Evolutionary conservation across 30 jellyfish, hydroid and myxozoan species (phyloP), one percentile per base, ranked within the genome.

Genomic region (Chrysaora quinquecirrha): DNA sequence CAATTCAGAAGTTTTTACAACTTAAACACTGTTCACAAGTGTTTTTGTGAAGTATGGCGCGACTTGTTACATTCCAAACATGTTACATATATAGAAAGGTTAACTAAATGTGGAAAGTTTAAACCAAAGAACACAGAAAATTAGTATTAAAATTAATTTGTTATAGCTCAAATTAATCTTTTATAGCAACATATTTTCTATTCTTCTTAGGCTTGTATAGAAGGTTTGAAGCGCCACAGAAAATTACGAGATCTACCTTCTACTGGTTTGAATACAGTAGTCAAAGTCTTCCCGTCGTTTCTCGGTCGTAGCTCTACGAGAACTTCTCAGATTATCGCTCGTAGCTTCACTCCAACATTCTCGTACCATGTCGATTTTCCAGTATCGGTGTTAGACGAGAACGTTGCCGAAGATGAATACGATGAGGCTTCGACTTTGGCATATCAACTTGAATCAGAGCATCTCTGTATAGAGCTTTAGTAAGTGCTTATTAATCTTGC

Each of bases 351-450:
- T 1, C 98, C 98, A 28, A 61, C 95, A 20, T 83, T 90, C 48
- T 69, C 89, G 1, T 85, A 46, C 33, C 98, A 90, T 72, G 78
- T 76, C 21, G 98, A 90, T 38, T 83, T 90, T 48, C 96, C 98
- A 9, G 84, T 90, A 52, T 47, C 85, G 16, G 68, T 90, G 31
- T 1, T 47, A 12, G 73, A 75, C 33, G 89, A 67, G 14, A 10
- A 11, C 64, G 19, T 74, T 1, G 87, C 71, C 21, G 83, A 64
- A n/a, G 86, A 71, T 22, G 87, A 90, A 1, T 24, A 34, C 28
- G 83, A 58, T 0, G 76, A 32, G 66, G 49, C 70, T 12, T 75
- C 90, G 1, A 48, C 93, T 27, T 46, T 89, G 63, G 97, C 97
- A 22, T 71, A 49, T 31, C 83, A 82, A 9, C 56, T 90, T 63